phyloP scores from a whole-genome alignment of 2,888 invertebrate species.

The Cyclophora punctaria region DNA sequence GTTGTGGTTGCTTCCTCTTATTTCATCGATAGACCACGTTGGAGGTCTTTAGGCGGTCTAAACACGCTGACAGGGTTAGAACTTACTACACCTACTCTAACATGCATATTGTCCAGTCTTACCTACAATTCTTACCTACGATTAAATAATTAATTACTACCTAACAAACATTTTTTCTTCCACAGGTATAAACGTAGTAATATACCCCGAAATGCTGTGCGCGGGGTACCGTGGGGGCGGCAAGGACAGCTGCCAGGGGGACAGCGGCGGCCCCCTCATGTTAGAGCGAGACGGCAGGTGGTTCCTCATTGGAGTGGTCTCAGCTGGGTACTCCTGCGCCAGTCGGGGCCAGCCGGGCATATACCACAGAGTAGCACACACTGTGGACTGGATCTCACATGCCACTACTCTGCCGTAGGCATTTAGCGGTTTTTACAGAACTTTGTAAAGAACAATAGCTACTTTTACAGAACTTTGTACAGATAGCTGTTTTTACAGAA shows the following conservation, averaged over 20 bases:
- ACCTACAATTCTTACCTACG: no score
- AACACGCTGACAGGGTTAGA: no score
- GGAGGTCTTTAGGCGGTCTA: no score
- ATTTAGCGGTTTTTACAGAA: no score
- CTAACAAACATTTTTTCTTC: constrained; percentile 5
- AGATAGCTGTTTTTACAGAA: no score
- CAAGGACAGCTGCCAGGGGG: constrained; percentile 85
- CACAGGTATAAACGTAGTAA: constrained; percentile 88
- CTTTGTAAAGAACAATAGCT: no score
- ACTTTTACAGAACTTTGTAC: no score
- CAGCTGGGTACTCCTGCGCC: constrained; percentile 95
- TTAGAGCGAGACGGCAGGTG: constrained; percentile 89
- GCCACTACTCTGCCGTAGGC: constrained; percentile 66
- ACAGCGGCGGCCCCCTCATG: constrained; percentile 93
- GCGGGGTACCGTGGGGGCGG: constrained; percentile 94
- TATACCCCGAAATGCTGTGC: constrained; percentile 96
- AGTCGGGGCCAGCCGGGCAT: constrained; percentile 95
- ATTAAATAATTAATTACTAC: not conserved
- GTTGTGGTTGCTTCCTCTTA: no score
- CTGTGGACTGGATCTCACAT: constrained; percentile 92
- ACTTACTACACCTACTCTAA: no score
- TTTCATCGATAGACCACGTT: not conserved
- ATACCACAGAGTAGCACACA: constrained; percentile 93
- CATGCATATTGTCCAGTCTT: no score
- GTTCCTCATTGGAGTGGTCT: constrained; percentile 93